Evolutionary conservation across 2,888 invertebrate species (phyloP), one percentile per base, ranked within the genome.

Genomic region (Colletes collaris): DNA sequence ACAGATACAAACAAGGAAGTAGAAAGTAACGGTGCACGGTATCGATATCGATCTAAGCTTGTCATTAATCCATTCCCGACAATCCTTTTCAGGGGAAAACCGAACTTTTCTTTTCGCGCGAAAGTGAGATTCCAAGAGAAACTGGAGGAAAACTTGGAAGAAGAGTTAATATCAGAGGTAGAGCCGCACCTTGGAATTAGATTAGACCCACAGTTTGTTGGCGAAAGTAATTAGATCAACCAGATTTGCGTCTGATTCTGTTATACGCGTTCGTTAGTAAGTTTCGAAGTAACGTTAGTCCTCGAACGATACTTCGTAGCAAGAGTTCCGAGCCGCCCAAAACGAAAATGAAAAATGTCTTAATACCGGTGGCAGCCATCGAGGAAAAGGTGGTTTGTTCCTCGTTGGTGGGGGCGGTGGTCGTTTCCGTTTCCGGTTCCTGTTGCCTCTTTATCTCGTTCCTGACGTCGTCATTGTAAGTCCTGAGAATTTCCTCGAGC

Each of bases 361-460:
- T 84, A 88, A 91, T 92, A 92, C 92, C 92, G 58, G 86, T 90
- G 19, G 87, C 81, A 7, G 87, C 75, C 11, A 79, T 67, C 3
- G 88, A 66, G 1, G 53, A 60, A 70, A 46, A 10, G 53, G 52
- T 44, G 56, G 56, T 44, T 13, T 53, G 62, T 44, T 69, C 44
- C 11, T 53, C 59, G 0, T 66, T 19, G 49, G 46, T n/a, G 7
- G 50, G 11, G 13, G 19, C 53, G 19, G 78, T 82, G 35, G 72
- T 82, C 2, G 65, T 46, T 8, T 44, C 44, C 44, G 40, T 66
- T 10, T 64, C 70, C 35, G 79, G 69, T 4, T 84, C 84, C 67
- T 92, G 85, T 64, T 93, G 92, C n/a, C 92, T 89, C 71, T 93
- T 93, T 4, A 93, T 91, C 69, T 93, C 93, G 76, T 92, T 92